Evolutionary conservation across 2,888 invertebrate genomes (phyloP).

Genomic region (Tetragonula carbonaria): DNA sequence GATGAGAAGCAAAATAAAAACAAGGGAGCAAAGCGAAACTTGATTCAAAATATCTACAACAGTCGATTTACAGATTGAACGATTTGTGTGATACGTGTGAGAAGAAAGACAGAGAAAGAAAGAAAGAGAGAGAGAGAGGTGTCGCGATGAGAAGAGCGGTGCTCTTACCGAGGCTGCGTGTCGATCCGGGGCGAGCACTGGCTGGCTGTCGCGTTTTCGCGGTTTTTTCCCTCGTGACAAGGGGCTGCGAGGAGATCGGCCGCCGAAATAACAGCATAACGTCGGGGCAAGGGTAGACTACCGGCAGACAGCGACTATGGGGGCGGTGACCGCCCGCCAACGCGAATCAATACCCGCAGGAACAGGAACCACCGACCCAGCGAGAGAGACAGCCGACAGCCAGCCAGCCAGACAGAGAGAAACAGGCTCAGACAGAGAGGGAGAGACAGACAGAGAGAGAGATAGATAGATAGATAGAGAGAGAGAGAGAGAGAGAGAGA

Average conservation of each 20-base stretch:
- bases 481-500: slow-evolving; percentile 54
- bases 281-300: slow-evolving; percentile 80
- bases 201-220: slow-evolving; percentile 38
- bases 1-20: background rate
- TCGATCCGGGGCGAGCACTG: slow-evolving; percentile 25
- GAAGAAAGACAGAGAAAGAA: background rate
- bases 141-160: slow-evolving; percentile 2
- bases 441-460: background rate
- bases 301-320: slow-evolving; percentile 82
- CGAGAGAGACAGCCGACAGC: slow-evolving; percentile 53
- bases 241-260: slow-evolving; percentile 70
- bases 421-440: slow-evolving; percentile 28
- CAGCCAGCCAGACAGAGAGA: slow-evolving; percentile 41
- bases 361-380: slow-evolving; percentile 82
- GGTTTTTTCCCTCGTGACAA: slow-evolving; percentile 57
- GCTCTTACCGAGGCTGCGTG: slow-evolving; percentile 47
- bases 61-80: background rate
- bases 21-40: background rate
- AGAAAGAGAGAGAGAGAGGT: background rate
- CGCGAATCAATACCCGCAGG: slow-evolving; percentile 84
- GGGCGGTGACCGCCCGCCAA: slow-evolving; percentile 84
- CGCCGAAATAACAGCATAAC: slow-evolving; percentile 77
- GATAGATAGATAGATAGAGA: background rate
- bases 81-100: background rate
- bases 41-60: background rate